Percentiles rank a stretch among this genome's conserved stretches.
Evolutionary conservation across 2,113 vertebrate genomes (phyloP).

Genomic region (Osmerus eperlanus): DNA sequence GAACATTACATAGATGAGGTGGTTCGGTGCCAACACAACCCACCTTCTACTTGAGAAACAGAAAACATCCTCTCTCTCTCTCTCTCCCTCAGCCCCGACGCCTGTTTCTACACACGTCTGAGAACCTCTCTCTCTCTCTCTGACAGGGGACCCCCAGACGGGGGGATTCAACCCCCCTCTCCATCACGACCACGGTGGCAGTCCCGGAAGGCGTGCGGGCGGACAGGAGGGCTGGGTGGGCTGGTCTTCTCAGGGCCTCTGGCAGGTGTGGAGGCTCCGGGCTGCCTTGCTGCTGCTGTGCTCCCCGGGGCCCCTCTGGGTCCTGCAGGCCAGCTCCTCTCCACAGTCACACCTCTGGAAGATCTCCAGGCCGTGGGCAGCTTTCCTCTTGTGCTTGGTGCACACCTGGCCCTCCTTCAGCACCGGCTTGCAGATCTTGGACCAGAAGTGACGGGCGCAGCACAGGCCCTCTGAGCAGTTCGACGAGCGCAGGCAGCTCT

Average conservation of each 20-base stretch:
- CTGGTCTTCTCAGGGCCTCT: conserved; percentile 67
- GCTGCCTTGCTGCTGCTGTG: conserved; percentile 63
- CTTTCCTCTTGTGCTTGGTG: conserved; percentile 81
- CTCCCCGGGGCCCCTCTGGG: conserved; percentile 65
- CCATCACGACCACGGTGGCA: too few species aligned
- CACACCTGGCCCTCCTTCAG: conserved; percentile 85
- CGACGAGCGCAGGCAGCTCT: conserved; percentile 79
- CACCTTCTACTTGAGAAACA: not conserved
- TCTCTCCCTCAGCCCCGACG: not conserved
- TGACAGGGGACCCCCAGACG: too few species aligned
- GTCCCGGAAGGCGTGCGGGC: too few species aligned
- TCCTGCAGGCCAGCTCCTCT: conserved; percentile 74
- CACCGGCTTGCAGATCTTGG: conserved; percentile 88
- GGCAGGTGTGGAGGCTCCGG: conserved; percentile 81
- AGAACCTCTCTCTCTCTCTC: too few species aligned
- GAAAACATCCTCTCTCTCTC: conserved; percentile 4
- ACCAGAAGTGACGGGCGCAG: conserved; percentile 89
- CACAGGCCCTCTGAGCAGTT: conserved; percentile 80
- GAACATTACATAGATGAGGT: too few species aligned
- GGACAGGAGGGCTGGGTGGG: not conserved
- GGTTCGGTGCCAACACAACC: too few species aligned
- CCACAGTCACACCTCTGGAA: conserved; percentile 85
- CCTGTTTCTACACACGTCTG: too few species aligned
- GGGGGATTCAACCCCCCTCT: too few species aligned
- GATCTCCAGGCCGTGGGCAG: conserved; percentile 80